Percentiles rank a stretch among this genome's conserved stretches.
Conservation (phyloP, 2,113 vertebrate species). For the Catharus bicknelli region DNA sequence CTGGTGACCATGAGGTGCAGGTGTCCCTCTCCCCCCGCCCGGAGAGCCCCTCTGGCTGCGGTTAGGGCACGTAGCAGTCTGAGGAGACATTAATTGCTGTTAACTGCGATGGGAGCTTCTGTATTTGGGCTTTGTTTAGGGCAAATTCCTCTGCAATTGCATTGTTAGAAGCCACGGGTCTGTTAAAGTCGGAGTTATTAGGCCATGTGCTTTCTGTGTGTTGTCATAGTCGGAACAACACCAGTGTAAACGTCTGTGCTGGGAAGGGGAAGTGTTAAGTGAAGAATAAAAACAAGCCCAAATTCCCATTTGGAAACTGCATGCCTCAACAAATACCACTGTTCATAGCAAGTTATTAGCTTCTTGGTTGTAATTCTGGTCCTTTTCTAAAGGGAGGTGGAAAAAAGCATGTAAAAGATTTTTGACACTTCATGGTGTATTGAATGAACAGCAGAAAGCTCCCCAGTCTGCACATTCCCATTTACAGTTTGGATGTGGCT, state of each 20-base stretch:
- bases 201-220: slow-evolving; percentile 45
- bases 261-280: slow-evolving; percentile 59
- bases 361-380: slow-evolving; percentile 51
- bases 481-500: not conserved
- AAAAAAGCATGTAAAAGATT: slow-evolving; percentile 48
- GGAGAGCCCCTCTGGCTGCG: fast-evolving
- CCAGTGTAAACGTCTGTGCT: not conserved
- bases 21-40: not conserved
- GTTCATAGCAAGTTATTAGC: slow-evolving; percentile 43
- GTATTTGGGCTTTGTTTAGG: slow-evolving; percentile 43
- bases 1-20: not conserved
- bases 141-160: slow-evolving; percentile 52
- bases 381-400: slow-evolving; percentile 38
- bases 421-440: slow-evolving; percentile 7
- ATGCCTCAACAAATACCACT: slow-evolving; percentile 64
- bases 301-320: slow-evolving; percentile 61
- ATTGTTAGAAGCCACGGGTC: slow-evolving; percentile 49
- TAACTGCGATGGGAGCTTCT: not conserved
- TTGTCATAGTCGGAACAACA: slow-evolving; percentile 32
- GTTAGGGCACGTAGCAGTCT: not conserved
- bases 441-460: slow-evolving; percentile 21
- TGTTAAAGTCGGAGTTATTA: slow-evolving; percentile 56
- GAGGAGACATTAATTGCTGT: slow-evolving; percentile 37
- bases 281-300: slow-evolving; percentile 56
- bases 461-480: not conserved